Evolutionary conservation across 1,140 invertebrate genomes (phyloP).

Genomic region (Trachymyrmex cornetzi): DNA sequence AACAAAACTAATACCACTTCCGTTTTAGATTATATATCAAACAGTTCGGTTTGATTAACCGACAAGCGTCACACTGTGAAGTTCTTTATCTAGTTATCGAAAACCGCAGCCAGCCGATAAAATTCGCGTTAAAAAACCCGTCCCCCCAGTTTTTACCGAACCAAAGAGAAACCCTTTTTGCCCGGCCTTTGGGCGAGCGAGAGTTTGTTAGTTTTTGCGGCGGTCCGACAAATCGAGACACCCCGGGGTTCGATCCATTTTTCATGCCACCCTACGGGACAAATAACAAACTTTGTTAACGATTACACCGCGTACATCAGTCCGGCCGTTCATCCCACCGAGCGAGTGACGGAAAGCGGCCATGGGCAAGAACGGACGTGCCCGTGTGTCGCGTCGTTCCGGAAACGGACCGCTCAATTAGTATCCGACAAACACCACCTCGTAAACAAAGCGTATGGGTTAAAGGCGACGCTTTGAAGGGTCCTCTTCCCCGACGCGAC

Average conservation of each 20-base stretch:
- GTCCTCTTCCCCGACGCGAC: background rate
- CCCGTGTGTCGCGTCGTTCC: conserved; percentile 47
- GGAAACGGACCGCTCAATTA: conserved; percentile 60
- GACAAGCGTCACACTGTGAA: background rate
- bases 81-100: conserved; percentile 49
- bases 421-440: conserved; percentile 55
- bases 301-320: conserved; percentile 60
- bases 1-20: conserved; percentile 14
- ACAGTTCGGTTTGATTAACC: conserved; percentile 49
- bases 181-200: conserved; percentile 50
- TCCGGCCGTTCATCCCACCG: conserved; percentile 28
- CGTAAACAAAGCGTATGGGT: conserved; percentile 54
- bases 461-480: conserved; percentile 57
- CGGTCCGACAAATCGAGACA: conserved; percentile 58
- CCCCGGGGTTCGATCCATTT: conserved; percentile 61
- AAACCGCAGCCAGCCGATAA: conserved; percentile 51
- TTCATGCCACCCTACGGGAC: conserved; percentile 62
- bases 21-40: conserved; percentile 36
- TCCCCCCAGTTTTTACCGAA: conserved; percentile 13
- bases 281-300: conserved; percentile 66
- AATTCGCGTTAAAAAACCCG: conserved; percentile 49
- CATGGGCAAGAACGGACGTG: conserved; percentile 38
- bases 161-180: conserved; percentile 52
- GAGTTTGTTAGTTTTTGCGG: conserved; percentile 64
- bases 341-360: conserved; percentile 46